Evolutionary conservation across 2,888 invertebrate species (phyloP), one percentile per base, ranked within the genome.

Genomic region (Balanococcus diminutus): DNA sequence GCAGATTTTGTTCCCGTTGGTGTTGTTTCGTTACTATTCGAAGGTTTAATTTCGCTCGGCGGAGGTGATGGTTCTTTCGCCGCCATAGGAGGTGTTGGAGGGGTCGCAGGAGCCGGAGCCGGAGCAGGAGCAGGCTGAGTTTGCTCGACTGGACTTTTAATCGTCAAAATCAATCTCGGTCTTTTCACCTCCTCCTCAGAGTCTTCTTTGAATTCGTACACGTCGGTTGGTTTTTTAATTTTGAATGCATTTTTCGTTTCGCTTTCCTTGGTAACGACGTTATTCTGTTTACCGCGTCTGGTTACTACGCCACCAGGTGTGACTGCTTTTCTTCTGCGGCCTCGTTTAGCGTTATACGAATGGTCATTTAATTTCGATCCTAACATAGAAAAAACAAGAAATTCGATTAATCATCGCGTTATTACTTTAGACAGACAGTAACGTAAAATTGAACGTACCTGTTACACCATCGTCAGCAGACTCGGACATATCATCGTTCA

Each of bases 141-240:
- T n/a, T n/a, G 67, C 25, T 81, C 81, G 14, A 61, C 56, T 16
- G 85, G 85, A 22, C 46, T 94, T 89, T 96, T 96, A 87, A 96
- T 96, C 0, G 96, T 96, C 72, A 96, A 91, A 88, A 96, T 95
- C 79, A 96, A 90, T 61, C 96, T 91, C 0, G 96, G 96, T 28
- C 96, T 92, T 89, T 93, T 92, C 75, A 89, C 90, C 89, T 95
- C 95, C 89, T 97, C 96, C 61, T 94, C 95, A 5, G 96, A 95
- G 89, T 97, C 97, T 89, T 97, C 97, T 88, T 95, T 94, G 89
- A 97, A 97, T 89, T 97, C 97, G 89, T 97, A 97, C 2, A 97
- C 93, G 89, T 97, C 97, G 11, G 94, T 93, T 0, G 93, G 87
- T 16, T 86, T 88, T 32, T 85, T 85, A 32, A 39, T 19, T 46